Evolutionary conservation across 92 coral and sea anemone genomes (phyloP).

Genomic region (Chrysogorgia sp.): DNA sequence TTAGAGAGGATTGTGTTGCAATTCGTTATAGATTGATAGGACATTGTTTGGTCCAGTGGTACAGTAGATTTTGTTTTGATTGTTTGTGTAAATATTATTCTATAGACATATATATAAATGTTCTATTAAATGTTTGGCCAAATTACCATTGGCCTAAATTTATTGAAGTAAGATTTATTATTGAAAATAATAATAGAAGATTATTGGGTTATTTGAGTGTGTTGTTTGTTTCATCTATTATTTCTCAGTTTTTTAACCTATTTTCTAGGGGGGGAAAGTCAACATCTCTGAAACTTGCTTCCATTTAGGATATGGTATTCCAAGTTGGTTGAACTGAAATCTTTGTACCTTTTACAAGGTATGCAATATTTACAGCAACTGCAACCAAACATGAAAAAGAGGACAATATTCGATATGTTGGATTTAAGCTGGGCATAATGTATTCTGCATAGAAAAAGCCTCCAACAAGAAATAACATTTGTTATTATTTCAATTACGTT

Average conservation of each 20-base stretch:
- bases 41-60: constrained; percentile 37
- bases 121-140: no score
- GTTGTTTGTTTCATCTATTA: no score
- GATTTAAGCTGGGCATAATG: constrained; percentile 5
- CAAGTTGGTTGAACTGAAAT: constrained; percentile 53
- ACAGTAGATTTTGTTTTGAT: not conserved
- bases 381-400: constrained; percentile 30
- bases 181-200: no score
- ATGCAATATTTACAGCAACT: constrained; percentile 39
- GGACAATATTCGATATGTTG: constrained; percentile 33
- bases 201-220: not conserved
- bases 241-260: no score
- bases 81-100: not conserved
- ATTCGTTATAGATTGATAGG: constrained; percentile 19
- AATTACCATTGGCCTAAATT: no score
- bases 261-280: constrained; percentile 22
- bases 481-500: constrained; percentile 21
- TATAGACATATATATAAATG: no score
- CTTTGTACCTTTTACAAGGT: constrained; percentile 32
- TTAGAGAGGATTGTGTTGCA: constrained; percentile 14
- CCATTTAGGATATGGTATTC: constrained; percentile 60
- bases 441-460: constrained; percentile 25
- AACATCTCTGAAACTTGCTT: constrained; percentile 4
- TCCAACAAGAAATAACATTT: constrained; percentile 19
- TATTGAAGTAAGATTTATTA: no score